phyloP scores from a whole-genome alignment of 2,888 invertebrate species.

The Pollenia amentaria region DNA sequence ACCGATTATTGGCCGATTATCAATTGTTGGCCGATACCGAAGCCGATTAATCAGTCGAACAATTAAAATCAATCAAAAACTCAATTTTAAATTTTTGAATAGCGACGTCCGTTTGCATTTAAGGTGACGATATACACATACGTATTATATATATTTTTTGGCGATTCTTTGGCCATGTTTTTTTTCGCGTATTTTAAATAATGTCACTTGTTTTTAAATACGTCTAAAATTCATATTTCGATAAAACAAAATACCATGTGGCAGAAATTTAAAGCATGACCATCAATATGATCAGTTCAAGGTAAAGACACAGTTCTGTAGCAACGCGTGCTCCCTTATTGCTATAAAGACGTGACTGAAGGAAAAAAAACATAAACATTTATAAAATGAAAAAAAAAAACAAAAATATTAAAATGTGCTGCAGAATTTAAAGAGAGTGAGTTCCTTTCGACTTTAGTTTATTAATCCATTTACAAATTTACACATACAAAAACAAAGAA shows the following conservation, averaged over 20 bases:
- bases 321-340: constrained; percentile 63
- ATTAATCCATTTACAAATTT: background rate
- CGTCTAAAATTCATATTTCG: too few species aligned
- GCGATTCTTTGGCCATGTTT: too few species aligned
- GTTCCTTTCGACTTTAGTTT: background rate
- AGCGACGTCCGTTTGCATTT: too few species aligned
- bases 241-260: constrained; percentile 42
- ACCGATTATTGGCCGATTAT: too few species aligned
- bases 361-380: background rate
- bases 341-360: constrained; percentile 4
- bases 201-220: too few species aligned
- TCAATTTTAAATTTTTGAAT: too few species aligned
- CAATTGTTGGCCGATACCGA: too few species aligned
- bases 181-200: too few species aligned
- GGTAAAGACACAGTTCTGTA: constrained; percentile 65
- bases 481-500: background rate
- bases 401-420: background rate
- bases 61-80: too few species aligned
- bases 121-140: too few species aligned
- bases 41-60: too few species aligned
- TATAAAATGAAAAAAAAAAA: constrained; percentile 5
- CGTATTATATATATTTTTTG: too few species aligned
- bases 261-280: constrained; percentile 45
- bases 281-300: constrained; percentile 66
- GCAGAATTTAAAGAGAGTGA: background rate